Evolutionary conservation across 2,888 invertebrate species (phyloP).

Genomic region (Apomyelois bistriatella): DNA sequence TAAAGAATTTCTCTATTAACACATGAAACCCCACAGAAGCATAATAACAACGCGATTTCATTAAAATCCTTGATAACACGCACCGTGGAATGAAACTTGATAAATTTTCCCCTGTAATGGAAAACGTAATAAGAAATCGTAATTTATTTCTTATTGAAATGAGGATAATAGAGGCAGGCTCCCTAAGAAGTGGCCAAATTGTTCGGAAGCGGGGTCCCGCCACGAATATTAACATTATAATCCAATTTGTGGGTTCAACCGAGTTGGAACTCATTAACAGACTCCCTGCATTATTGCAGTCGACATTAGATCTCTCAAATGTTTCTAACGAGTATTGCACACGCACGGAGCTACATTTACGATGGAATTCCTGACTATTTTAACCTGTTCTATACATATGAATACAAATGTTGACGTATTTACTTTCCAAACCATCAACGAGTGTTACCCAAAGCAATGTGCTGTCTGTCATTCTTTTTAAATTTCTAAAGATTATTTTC

Average conservation of each 20-base stretch:
- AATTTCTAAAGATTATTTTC: too few species aligned
- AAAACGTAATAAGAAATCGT: constrained; percentile 77
- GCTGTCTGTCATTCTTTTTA: too few species aligned
- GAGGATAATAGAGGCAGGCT: constrained; percentile 70
- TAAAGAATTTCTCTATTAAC: not conserved
- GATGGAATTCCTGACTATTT: too few species aligned
- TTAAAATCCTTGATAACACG: constrained; percentile 60
- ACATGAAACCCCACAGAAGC: not conserved
- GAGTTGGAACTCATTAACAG: constrained; percentile 73
- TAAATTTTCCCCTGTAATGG: constrained; percentile 70
- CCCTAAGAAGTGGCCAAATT: constrained; percentile 61
- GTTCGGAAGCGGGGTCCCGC: constrained; percentile 55
- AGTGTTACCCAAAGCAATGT: too few species aligned
- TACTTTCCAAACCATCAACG: too few species aligned
- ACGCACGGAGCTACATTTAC: too few species aligned
- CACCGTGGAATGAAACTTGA: constrained; percentile 65
- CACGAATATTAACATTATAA: constrained; percentile 75
- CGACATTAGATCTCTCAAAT: constrained; percentile 44
- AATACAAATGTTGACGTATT: too few species aligned
- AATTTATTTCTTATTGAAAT: constrained; percentile 79
- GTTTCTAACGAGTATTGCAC: not conserved
- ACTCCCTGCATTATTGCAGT: constrained; percentile 71
- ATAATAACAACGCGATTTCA: constrained; percentile 34
- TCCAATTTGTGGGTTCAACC: constrained; percentile 66
- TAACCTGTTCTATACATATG: too few species aligned